Evolutionary conservation across 2,797 vertebrate species (phyloP).

Genomic region (Amazona ochrocephala): DNA sequence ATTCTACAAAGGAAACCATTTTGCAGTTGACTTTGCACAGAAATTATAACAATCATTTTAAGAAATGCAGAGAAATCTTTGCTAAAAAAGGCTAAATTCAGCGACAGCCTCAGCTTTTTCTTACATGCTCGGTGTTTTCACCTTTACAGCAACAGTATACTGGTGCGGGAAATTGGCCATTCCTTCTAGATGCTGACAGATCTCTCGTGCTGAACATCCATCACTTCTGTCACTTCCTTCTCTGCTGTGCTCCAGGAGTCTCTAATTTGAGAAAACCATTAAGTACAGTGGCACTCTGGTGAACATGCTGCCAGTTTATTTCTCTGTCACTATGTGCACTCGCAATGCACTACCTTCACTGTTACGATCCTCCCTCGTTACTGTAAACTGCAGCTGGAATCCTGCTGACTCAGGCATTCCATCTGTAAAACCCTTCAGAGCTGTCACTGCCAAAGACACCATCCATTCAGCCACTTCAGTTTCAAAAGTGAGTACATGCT

Average conservation of each 20-base stretch:
- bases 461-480: background rate
- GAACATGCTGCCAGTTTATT: background rate
- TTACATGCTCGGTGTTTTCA: background rate
- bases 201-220: background rate
- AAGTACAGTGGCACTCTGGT: background rate
- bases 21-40: background rate
- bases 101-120: background rate
- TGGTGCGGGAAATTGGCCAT: background rate
- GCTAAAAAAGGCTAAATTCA: background rate
- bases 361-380: background rate
- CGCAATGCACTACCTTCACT: background rate
- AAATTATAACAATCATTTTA: background rate
- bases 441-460: background rate
- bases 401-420: conserved; percentile 37
- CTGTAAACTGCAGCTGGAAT: background rate
- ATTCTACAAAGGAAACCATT: background rate
- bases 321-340: background rate
- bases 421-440: background rate
- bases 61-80: background rate
- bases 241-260: background rate
- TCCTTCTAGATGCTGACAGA: background rate
- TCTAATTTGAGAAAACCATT: background rate
- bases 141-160: background rate
- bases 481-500: background rate
- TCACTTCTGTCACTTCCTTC: background rate